Percentiles rank a stretch among this genome's conserved stretches.
These are phyloP conservation scores for Anomalospiza imberbis DNA, from an alignment of 2,797 vertebrate genomes.

Conservation along the genomic window DNA sequence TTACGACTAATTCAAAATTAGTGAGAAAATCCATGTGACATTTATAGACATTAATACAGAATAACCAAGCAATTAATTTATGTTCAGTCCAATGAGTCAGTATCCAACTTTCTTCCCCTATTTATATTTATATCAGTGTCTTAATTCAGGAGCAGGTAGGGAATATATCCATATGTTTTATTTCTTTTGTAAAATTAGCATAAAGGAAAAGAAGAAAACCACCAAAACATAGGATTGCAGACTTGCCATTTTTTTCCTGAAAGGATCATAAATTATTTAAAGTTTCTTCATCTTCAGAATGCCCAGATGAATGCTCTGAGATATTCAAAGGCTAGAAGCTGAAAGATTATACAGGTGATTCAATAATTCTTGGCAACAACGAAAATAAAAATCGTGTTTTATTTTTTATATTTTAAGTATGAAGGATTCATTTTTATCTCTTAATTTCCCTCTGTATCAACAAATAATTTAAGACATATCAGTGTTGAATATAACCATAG, in stretches of 20 bases:
- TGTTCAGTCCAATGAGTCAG: background rate
- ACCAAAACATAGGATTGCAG: background rate
- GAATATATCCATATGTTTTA: background rate
- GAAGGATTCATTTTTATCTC: background rate
- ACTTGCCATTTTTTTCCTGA: background rate
- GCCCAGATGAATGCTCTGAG: background rate
- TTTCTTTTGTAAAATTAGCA: background rate
- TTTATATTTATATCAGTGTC: background rate
- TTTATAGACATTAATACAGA: background rate
- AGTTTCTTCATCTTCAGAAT: conserved; percentile 29
- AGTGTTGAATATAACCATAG: background rate
- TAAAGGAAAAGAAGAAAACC: background rate
- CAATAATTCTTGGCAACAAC: background rate
- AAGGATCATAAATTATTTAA: conserved; percentile 35
- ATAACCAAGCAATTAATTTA: background rate
- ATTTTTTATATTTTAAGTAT: background rate
- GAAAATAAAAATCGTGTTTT: background rate
- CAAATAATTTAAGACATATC: background rate
- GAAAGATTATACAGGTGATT: conserved; percentile 7
- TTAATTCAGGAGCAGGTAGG: background rate
- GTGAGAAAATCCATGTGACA: background rate
- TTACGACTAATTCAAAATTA: background rate
- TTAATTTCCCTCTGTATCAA: background rate
- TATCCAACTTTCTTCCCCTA: background rate
- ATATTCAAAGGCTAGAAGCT: background rate